Evolutionary conservation across 2,888 invertebrate genomes (phyloP).

Genomic region (Agrilus mali): DNA sequence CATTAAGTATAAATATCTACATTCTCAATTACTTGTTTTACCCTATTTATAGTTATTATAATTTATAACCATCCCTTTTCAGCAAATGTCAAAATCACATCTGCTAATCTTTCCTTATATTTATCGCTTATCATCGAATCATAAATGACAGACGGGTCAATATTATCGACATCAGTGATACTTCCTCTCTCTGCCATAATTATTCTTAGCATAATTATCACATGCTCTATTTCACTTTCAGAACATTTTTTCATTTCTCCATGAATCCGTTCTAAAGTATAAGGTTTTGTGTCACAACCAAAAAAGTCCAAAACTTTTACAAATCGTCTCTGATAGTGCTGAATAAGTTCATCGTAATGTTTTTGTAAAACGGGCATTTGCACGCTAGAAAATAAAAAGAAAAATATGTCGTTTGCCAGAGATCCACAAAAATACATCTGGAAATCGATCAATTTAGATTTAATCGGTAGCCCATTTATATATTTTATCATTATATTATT

Average conservation of each 20-base stretch:
- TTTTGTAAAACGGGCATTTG: constrained; percentile 27
- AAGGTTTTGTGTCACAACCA: constrained; percentile 21
- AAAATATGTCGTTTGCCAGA: constrained; percentile 38
- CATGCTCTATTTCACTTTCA: constrained; percentile 28
- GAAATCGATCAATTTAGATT: constrained; percentile 41
- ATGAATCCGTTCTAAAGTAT: constrained; percentile 29
- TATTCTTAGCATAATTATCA: constrained; percentile 6
- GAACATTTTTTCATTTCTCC: constrained; percentile 29
- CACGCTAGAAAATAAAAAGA: constrained; percentile 40
- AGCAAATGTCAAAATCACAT: too few relatives aligned
- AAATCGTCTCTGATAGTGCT: constrained; percentile 36
- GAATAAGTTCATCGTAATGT: constrained; percentile 34
- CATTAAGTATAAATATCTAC: too few relatives aligned
- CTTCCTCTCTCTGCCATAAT: constrained; percentile 14
- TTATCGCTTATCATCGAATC: too few relatives aligned
- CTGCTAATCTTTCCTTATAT: too few relatives aligned
- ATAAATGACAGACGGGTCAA: too few relatives aligned
- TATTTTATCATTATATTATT: constrained; percentile 43
- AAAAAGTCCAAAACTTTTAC: constrained; percentile 26
- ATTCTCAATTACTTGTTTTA: too few relatives aligned
- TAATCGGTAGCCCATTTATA: constrained; percentile 16
- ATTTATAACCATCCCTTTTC: too few relatives aligned
- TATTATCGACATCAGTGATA: constrained; percentile 24
- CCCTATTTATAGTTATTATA: too few relatives aligned
- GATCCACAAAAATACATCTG: constrained; percentile 39